Evolutionary conservation across 2,888 invertebrate species (phyloP).

Genomic region (Zootermopsis nevadensis): DNA sequence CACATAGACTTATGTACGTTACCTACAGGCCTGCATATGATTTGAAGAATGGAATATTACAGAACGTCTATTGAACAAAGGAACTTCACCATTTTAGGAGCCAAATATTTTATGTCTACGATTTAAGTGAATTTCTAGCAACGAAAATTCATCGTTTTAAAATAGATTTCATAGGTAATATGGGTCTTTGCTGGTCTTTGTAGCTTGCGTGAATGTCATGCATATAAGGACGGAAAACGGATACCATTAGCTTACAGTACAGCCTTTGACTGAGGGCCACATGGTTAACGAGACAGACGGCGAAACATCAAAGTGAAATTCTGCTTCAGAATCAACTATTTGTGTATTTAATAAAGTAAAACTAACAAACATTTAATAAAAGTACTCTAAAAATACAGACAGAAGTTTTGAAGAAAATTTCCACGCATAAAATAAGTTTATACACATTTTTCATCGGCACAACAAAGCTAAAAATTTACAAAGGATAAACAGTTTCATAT

Average conservation of each 20-base stretch:
- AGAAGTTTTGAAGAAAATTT: background rate
- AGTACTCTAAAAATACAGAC: background rate
- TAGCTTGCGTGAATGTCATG: background rate
- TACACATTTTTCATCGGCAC: background rate
- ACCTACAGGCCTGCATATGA: no score
- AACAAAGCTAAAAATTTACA: background rate
- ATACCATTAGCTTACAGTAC: slow-evolving; percentile 1
- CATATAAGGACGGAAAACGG: slow-evolving; percentile 13
- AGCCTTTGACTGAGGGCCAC: slow-evolving; percentile 13
- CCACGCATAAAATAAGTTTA: background rate
- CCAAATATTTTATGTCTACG: background rate
- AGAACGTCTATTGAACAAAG: background rate
- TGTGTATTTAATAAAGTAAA: slow-evolving; percentile 8
- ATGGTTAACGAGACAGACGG: background rate
- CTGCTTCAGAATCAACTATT: background rate
- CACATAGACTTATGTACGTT: no score
- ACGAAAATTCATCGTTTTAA: slow-evolving; percentile 15
- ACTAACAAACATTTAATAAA: slow-evolving; percentile 22
- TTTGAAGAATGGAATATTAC: background rate
- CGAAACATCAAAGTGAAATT: background rate
- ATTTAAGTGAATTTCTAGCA: background rate
- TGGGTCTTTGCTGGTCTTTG: background rate
- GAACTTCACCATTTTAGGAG: background rate
- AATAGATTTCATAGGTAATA: background rate
- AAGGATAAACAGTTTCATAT: background rate